phyloP scores from a whole-genome alignment of 1,140 invertebrate species.

The Sesamia nonagrioides region DNA sequence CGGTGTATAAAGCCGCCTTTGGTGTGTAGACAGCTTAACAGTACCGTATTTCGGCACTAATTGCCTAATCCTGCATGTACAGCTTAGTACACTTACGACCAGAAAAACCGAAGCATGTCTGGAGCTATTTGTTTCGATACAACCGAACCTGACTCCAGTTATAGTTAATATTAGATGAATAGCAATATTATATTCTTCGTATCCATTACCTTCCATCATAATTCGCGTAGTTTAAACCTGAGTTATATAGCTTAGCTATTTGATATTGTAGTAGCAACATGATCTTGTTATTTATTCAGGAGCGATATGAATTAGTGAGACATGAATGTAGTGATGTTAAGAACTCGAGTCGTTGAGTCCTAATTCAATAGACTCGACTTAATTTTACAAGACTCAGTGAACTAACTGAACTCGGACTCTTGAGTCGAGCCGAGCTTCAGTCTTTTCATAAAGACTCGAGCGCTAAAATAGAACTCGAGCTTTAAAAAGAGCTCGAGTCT shows the following conservation, averaged over 20 bases:
- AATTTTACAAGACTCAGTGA: too few relatives aligned
- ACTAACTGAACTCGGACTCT: too few relatives aligned
- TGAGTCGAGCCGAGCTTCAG: too few relatives aligned
- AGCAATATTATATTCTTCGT: constrained; percentile 20
- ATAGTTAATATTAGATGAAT: neutral
- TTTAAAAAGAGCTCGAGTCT: too few relatives aligned
- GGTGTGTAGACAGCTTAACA: neutral
- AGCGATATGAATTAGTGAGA: constrained; percentile 10
- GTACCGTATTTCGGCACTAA: neutral
- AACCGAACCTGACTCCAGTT: neutral
- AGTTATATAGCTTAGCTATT: constrained; percentile 1
- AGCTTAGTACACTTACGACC: neutral
- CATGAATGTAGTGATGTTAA: neutral
- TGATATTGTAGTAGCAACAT: constrained; percentile 7
- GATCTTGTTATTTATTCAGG: constrained; percentile 20
- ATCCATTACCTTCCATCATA: neutral
- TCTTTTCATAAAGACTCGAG: too few relatives aligned
- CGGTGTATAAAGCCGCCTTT: too few relatives aligned
- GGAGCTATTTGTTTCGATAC: neutral
- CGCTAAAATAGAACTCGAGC: too few relatives aligned
- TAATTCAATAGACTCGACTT: too few relatives aligned
- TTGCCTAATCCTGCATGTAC: neutral
- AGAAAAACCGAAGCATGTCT: constrained; percentile 8
- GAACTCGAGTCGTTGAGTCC: too few relatives aligned
- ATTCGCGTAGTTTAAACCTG: neutral